phyloP scores from a whole-genome alignment of 35 echinoderm and acorn worm genomes.

The Ptychodera flava region DNA sequence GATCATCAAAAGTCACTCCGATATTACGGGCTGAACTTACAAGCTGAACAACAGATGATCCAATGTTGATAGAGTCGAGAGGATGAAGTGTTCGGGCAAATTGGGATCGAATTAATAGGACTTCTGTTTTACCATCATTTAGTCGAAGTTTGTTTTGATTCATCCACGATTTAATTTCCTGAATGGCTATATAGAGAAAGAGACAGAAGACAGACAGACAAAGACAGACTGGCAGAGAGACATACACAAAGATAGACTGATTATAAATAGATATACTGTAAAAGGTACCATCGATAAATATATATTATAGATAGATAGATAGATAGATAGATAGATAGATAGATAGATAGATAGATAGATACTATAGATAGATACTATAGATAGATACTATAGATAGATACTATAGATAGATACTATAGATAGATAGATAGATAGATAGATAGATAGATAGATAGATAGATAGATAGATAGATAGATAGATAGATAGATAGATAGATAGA shows the following conservation, averaged over 20 bases:
- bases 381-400: not conserved
- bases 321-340: conserved; percentile 2
- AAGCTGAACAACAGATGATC: too few species aligned
- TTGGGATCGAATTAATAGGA: too few species aligned
- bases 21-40: too few species aligned
- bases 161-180: too few species aligned
- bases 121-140: too few species aligned
- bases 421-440: conserved; percentile 2
- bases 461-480: conserved; percentile 2
- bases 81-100: too few species aligned
- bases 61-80: too few species aligned
- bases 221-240: not conserved
- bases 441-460: conserved; percentile 2
- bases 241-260: too few species aligned
- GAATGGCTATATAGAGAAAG: too few species aligned
- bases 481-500: conserved; percentile 2
- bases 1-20: too few species aligned
- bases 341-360: conserved; percentile 2
- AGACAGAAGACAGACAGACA: not conserved
- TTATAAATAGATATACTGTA: too few species aligned
- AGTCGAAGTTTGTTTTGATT: too few species aligned
- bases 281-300: not conserved
- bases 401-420: not conserved
- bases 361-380: not conserved
- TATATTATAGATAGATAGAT: not conserved